Evolutionary conservation across 2,888 invertebrate genomes (phyloP).

Genomic region (Phymatocera aterrima): DNA sequence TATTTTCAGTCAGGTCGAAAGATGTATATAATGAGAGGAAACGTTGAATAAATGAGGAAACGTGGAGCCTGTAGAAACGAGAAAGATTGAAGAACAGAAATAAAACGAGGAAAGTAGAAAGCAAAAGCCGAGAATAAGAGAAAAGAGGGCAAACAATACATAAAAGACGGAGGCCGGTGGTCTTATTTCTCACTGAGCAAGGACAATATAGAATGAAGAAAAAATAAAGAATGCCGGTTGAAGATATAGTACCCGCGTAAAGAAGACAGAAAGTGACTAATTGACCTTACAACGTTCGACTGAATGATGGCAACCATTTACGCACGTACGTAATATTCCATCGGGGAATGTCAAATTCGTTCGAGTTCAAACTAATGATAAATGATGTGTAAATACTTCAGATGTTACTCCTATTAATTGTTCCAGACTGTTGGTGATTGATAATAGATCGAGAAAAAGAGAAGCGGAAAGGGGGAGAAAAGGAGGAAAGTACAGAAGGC

Average conservation of each 20-base stretch:
- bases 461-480: not conserved
- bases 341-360: not conserved
- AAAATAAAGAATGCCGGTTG: not conserved
- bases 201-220: slow-evolving; percentile 20
- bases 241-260: not conserved
- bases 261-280: not conserved
- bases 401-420: slow-evolving; percentile 22
- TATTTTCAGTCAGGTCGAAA: not conserved
- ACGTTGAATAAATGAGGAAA: slow-evolving; percentile 2
- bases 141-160: slow-evolving; percentile 45
- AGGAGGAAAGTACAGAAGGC: not conserved
- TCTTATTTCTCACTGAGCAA: slow-evolving; percentile 13
- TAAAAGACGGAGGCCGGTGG: slow-evolving; percentile 38
- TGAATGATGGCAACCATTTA: slow-evolving; percentile 43
- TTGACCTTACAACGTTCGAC: slow-evolving; percentile 36
- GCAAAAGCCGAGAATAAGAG: not conserved
- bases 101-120: not conserved
- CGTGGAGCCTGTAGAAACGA: not conserved
- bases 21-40: not conserved
- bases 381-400: not conserved
- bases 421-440: slow-evolving; percentile 36
- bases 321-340: slow-evolving; percentile 43
- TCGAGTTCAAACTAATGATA: not conserved
- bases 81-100: not conserved
- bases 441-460: slow-evolving; percentile 4